phyloP scores from a whole-genome alignment of 1,140 invertebrate genomes.

The Macrobrachium nipponense region DNA sequence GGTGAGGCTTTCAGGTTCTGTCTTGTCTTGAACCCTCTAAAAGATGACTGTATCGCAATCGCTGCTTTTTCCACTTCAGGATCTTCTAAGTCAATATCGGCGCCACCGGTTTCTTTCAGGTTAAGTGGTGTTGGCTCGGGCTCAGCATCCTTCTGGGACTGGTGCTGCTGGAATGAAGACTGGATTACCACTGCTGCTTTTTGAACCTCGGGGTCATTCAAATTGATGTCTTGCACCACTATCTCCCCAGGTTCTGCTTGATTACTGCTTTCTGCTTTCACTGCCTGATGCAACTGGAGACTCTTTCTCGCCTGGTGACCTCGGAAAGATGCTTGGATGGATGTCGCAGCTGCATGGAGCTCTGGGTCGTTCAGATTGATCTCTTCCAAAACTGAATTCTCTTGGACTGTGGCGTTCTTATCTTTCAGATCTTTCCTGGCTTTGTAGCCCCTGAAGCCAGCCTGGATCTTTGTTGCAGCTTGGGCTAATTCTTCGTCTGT shows the following conservation, averaged over 20 bases:
- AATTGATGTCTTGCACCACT: slow-evolving; percentile 2
- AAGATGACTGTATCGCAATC: not conserved
- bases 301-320: slow-evolving; percentile 5
- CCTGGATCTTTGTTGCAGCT: slow-evolving; percentile 20
- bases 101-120: not conserved
- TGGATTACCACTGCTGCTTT: slow-evolving; percentile 9
- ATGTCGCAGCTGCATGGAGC: slow-evolving; percentile 12
- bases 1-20: not conserved
- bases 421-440: slow-evolving; percentile 4
- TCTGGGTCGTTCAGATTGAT: slow-evolving; percentile 1
- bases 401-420: not conserved
- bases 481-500: not conserved
- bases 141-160: not conserved
- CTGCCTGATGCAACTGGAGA: not conserved
- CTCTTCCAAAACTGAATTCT: not conserved
- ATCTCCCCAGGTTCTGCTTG: not conserved
- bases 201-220: not conserved
- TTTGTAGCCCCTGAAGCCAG: slow-evolving; percentile 23
- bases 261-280: not conserved
- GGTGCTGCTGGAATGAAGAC: slow-evolving; percentile 9
- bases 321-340: slow-evolving; percentile 18
- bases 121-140: not conserved
- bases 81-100: not conserved
- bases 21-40: slow-evolving; percentile 15
- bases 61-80: slow-evolving; percentile 17